Conservation (phyloP, 2,113 vertebrate species). For the Todiramphus chloris region DNA sequence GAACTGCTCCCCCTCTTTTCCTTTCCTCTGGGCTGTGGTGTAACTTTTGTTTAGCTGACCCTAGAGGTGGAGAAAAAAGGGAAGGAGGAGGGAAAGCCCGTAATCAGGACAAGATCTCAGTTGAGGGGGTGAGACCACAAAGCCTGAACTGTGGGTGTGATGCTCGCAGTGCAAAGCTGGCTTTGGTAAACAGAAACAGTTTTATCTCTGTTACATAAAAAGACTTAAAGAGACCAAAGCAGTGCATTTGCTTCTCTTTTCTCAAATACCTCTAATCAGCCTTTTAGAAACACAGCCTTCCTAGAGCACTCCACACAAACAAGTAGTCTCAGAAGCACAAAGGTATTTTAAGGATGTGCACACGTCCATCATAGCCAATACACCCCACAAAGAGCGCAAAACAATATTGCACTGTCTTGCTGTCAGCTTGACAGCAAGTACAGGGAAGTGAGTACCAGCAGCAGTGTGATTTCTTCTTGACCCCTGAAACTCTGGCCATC, state of each 20-base stretch:
- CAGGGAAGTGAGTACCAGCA: background rate
- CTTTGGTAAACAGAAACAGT: background rate
- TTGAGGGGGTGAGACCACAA: background rate
- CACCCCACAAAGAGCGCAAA: background rate
- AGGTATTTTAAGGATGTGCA: background rate
- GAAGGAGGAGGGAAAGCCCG: background rate
- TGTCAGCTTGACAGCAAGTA: background rate
- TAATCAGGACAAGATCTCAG: background rate
- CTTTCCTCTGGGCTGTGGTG: background rate
- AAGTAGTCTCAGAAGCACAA: background rate
- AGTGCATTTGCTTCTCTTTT: background rate
- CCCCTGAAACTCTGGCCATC: background rate
- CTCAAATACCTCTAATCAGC: background rate
- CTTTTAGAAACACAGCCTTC: background rate
- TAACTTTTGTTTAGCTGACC: background rate
- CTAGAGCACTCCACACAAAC: background rate
- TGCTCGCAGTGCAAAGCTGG: background rate
- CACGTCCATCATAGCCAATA: accelerated
- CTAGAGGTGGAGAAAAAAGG: background rate
- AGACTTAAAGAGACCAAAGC: background rate
- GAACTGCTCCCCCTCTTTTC: background rate
- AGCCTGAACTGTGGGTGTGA: background rate
- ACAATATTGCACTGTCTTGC: background rate
- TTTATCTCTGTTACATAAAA: background rate
- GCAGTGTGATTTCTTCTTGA: background rate